Evolutionary conservation across 2,888 invertebrate species (phyloP).

Genomic region (Drosophila setosimentum): DNA sequence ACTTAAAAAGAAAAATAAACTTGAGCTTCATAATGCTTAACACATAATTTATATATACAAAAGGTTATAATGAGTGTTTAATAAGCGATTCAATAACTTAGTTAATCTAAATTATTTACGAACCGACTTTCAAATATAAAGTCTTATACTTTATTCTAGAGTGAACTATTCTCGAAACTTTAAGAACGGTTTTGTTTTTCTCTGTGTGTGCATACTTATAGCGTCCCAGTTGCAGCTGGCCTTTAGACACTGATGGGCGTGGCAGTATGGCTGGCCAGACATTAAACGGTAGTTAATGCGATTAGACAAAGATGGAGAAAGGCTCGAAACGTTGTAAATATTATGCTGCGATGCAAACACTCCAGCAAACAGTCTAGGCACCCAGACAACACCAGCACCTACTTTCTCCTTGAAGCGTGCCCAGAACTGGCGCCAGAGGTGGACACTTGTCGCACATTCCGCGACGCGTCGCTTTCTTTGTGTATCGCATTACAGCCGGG

Average conservation of each 20-base stretch:
- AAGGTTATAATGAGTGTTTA: not conserved
- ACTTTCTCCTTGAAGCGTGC: constrained; percentile 63
- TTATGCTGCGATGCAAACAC: constrained; percentile 38
- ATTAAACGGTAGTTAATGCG: constrained; percentile 78
- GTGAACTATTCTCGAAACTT: not conserved
- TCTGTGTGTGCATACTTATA: not conserved
- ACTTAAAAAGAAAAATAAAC: not conserved
- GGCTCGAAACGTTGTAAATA: constrained; percentile 57
- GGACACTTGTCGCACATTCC: constrained; percentile 78
- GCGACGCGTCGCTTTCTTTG: constrained; percentile 72
- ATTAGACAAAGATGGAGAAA: constrained; percentile 51
- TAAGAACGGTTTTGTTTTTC: not conserved
- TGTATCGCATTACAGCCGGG: constrained; percentile 57
- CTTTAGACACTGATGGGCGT: constrained; percentile 41
- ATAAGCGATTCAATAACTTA: not conserved
- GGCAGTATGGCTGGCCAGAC: constrained; percentile 51
- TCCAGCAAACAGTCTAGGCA: constrained; percentile 7
- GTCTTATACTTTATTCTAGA: not conserved
- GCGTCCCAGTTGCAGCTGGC: constrained; percentile 16
- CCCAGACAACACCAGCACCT: constrained; percentile 20
- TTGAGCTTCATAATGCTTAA: not conserved
- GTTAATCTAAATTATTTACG: not conserved
- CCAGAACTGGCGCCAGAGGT: constrained; percentile 72
- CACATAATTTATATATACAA: not conserved
- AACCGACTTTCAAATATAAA: too few species aligned